These are phyloP conservation scores for Magallana nippona DNA, from an alignment of 2,888 invertebrate species.

Conservation along the genomic window DNA sequence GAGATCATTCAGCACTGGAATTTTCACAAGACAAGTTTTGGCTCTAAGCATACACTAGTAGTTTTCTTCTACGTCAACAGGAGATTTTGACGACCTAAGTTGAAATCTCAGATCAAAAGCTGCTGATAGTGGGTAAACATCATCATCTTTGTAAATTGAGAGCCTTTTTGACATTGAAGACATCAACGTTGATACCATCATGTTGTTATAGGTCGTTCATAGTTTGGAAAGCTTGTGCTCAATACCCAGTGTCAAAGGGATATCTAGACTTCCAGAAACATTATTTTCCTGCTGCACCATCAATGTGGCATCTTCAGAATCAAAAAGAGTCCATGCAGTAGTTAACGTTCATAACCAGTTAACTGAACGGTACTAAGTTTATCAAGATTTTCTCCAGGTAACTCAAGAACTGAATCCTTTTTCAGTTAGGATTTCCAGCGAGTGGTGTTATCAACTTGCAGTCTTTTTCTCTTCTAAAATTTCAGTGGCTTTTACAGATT, in stretches of 20 bases:
- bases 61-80: neutral
- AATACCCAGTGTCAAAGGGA: neutral
- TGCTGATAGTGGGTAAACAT: constrained; percentile 19
- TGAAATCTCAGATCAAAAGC: constrained; percentile 29
- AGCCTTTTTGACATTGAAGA: constrained; percentile 1
- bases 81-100: constrained; percentile 23
- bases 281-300: constrained; percentile 44
- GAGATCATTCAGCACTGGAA: neutral
- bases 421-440: constrained; percentile 44
- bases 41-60: neutral
- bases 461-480: constrained; percentile 25
- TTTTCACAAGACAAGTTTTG: constrained; percentile 7
- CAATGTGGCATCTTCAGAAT: constrained; percentile 40
- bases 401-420: constrained; percentile 41
- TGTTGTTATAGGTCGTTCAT: constrained; percentile 20
- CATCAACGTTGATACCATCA: constrained; percentile 25
- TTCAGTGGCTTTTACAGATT: constrained; percentile 46
- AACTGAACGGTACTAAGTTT: constrained; percentile 14
- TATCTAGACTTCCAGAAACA: constrained; percentile 43
- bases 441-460: constrained; percentile 45
- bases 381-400: constrained; percentile 43
- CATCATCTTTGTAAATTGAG: neutral
- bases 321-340: constrained; percentile 42
- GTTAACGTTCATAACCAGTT: constrained; percentile 44
- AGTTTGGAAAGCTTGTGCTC: constrained; percentile 1